A percentile compares a stretch with the other conserved stretches of the same genome.
These are phyloP conservation scores for Megalopta genalis DNA, from an alignment of 1,140 invertebrate species.

Conservation along the genomic window DNA sequence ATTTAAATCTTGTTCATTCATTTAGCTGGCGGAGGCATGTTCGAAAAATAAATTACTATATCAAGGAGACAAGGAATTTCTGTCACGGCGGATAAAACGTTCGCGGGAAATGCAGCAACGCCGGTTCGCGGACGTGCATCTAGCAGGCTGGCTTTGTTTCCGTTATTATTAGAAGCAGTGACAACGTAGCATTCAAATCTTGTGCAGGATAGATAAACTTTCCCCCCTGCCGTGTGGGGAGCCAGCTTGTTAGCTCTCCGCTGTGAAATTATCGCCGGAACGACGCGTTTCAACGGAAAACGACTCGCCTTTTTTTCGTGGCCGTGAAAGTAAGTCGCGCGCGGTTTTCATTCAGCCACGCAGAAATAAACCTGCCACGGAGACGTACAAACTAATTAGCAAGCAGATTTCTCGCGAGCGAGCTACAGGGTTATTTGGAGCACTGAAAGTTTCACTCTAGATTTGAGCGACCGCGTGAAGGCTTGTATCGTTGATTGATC, in stretches of 20 bases:
- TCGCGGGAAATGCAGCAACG: neutral
- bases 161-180: slow-evolving; percentile 48
- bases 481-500: neutral
- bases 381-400: slow-evolving; percentile 38
- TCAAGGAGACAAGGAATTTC: neutral
- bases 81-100: neutral
- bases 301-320: slow-evolving; percentile 27
- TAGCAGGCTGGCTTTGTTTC: slow-evolving; percentile 36
- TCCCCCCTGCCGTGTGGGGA: neutral
- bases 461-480: neutral
- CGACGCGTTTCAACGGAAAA: slow-evolving; percentile 16
- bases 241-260: neutral
- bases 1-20: too few species aligned
- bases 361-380: slow-evolving; percentile 36
- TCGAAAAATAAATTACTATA: neutral
- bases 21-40: too few species aligned
- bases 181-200: slow-evolving; percentile 26
- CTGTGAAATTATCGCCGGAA: slow-evolving; percentile 15
- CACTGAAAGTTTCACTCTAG: slow-evolving; percentile 38
- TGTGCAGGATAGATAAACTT: slow-evolving; percentile 1
- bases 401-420: slow-evolving; percentile 22
- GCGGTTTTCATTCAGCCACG: slow-evolving; percentile 35
- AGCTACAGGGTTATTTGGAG: slow-evolving; percentile 12
- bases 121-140: slow-evolving; percentile 26
- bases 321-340: slow-evolving; percentile 44